phyloP scores from a whole-genome alignment of 1,140 invertebrate genomes.

The Meloidogyne chitwoodi region DNA sequence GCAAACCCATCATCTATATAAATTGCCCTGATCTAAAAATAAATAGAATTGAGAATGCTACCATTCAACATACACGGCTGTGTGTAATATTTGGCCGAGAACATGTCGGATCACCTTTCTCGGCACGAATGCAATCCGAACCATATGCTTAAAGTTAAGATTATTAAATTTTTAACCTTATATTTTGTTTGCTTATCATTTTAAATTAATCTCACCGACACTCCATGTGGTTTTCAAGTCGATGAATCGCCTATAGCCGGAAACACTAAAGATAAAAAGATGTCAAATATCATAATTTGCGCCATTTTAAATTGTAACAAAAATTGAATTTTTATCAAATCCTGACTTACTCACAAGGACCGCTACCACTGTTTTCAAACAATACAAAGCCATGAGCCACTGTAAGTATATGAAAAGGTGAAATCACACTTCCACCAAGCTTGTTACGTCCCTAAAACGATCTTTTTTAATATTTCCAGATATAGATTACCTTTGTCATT shows the following conservation, averaged over 20 bases:
- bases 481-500: conserved; percentile 12
- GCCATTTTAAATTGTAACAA: too few species aligned
- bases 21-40: conserved; percentile 23
- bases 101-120: neutral
- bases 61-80: neutral
- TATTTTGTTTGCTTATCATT: too few species aligned
- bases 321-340: neutral
- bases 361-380: conserved; percentile 16
- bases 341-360: conserved; percentile 11
- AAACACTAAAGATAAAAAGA: conserved; percentile 2
- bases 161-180: neutral
- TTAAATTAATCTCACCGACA: neutral
- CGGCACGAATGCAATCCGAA: conserved; percentile 21
- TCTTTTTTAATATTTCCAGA: neutral
- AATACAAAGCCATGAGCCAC: conserved; percentile 27
- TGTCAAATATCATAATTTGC: too few species aligned
- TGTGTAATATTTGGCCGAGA: neutral
- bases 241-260: conserved; percentile 19
- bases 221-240: conserved; percentile 1
- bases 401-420: conserved; percentile 28
- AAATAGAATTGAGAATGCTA: neutral
- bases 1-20: conserved; percentile 31
- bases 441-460: conserved; percentile 18
- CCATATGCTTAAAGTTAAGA: conserved; percentile 7
- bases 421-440: conserved; percentile 26